Base-by-base conservation (phyloP, 2,797 vertebrate genomes). In the Lepus townsendii region DNA sequence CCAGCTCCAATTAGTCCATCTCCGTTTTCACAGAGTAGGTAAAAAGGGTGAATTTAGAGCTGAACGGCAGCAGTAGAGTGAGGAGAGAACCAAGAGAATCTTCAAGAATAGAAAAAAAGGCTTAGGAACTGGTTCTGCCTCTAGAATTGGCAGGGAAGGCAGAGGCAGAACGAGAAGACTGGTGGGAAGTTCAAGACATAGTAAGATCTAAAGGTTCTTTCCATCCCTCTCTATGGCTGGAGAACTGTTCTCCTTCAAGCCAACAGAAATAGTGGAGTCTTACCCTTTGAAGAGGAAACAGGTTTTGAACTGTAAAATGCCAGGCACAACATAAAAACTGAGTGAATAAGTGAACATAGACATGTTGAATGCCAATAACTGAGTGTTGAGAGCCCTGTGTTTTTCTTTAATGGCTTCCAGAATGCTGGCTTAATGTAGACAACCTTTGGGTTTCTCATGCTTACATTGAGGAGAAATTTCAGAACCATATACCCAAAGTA, bases 401-500 rank as follows among this genome's bases (percentile, higher is more conserved):
- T 89, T n/a, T 42, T 80, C 30, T 27, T 71, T 73, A 42, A 38
- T 52, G 3, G 12, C 47, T 92, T 68, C 52, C 57, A 72, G 47
- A 66, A 71, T 12, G 12, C 19, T 88, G 50, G 27, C 20, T 79
- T 50, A 11, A 16, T 47, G 30, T 13, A 47, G 7, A 73, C 12
- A 73, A 38, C 27, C 5, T 86, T 68, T 69, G 47, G 54, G 26
- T 86, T 85, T 8, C 5, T 65, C n/a, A 35, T 8, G 4, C n/a
- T 92, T 57, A 82, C 80, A 93, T 42, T 75, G 42, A 85, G 11
- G 42, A 20, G 66, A 91, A 94, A 96, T 80, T 92, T 94, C 47
- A 95, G 19, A 20, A 75, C 17, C 90, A 76, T 47, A 47, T 47
- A 47, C 72, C 42, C n/a, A 57, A 85, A 22, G 8, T 60, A 22